Conservation (phyloP, 2,797 vertebrate species). For the Cossypha polioptera region DNA sequence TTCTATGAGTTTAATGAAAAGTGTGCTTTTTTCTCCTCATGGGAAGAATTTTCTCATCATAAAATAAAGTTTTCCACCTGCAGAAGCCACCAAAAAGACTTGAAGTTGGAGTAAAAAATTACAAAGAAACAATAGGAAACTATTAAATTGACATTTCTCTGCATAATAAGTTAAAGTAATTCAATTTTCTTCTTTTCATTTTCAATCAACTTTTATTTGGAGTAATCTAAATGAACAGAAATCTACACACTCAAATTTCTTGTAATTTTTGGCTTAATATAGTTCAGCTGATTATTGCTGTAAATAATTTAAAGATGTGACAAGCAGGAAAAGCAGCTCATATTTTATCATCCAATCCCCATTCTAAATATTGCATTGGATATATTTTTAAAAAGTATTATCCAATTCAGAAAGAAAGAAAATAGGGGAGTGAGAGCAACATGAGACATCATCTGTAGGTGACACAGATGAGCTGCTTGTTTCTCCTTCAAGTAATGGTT, state of each 20-base stretch:
- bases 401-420: not conserved
- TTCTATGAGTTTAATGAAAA: not conserved
- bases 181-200: conserved; percentile 3
- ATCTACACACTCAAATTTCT: not conserved
- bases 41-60: not conserved
- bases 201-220: conserved; percentile 32
- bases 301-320: conserved; percentile 18
- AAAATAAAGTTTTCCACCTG: not conserved
- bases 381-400: not conserved
- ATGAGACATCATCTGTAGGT: not conserved
- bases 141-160: not conserved
- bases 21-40: not conserved
- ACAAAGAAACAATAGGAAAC: not conserved
- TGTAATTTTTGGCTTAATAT: conserved; percentile 3
- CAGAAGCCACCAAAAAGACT: not conserved
- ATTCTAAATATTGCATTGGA: not conserved
- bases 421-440: fast-evolving
- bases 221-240: conserved; percentile 14
- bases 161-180: conserved; percentile 10
- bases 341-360: not conserved
- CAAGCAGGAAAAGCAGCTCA: not conserved
- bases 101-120: not conserved
- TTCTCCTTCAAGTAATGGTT: not conserved
- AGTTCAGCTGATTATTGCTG: conserved; percentile 15
- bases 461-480: not conserved